These are phyloP conservation scores for Seriola dumerili DNA, from an alignment of 2,113 vertebrate genomes.

Conservation along the genomic window DNA sequence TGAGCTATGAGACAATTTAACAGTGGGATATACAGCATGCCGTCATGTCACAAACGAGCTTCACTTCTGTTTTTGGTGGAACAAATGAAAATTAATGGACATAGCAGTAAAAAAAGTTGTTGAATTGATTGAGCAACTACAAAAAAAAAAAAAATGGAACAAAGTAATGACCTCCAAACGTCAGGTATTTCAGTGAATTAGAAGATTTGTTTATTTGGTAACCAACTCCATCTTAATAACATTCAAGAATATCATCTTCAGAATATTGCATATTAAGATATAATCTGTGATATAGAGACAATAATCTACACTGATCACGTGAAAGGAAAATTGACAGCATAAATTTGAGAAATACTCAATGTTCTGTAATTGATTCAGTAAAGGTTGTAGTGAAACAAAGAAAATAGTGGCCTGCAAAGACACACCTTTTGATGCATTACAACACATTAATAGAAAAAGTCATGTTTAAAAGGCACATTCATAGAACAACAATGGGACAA, in stretches of 20 bases:
- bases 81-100: too few species aligned
- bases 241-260: conserved; percentile 53
- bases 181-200: neutral
- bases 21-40: too few species aligned
- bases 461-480: conserved; percentile 66
- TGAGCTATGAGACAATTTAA: neutral
- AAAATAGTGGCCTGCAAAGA: neutral
- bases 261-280: conserved; percentile 52
- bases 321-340: neutral
- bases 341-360: neutral
- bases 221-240: conserved; percentile 47
- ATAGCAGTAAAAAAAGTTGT: too few species aligned
- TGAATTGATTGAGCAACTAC: too few species aligned
- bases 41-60: too few species aligned
- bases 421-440: neutral
- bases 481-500: conserved; percentile 40
- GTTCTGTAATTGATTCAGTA: neutral
- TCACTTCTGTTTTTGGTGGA: too few species aligned
- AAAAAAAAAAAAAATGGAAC: too few species aligned
- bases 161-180: neutral
- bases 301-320: conserved; percentile 7
- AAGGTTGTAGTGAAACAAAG: neutral
- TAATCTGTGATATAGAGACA: conserved; percentile 20
- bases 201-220: conserved; percentile 48
- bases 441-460: conserved; percentile 25